Evolutionary conservation across 1,140 invertebrate species (phyloP).

Genomic region (Megathymus violae): DNA sequence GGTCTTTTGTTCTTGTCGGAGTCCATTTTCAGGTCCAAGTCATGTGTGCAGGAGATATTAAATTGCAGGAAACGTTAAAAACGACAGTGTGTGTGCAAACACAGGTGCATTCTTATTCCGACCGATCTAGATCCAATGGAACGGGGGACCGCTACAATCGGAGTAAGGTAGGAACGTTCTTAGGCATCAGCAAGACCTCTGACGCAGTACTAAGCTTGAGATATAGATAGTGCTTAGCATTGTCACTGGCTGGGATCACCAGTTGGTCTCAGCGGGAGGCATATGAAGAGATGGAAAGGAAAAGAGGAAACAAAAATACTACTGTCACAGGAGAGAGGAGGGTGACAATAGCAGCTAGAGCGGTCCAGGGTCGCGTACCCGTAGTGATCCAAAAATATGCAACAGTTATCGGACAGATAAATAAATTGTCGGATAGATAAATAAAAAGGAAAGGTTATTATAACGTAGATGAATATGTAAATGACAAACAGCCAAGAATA

Average conservation of each 20-base stretch:
- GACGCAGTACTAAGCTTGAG: too few relatives aligned
- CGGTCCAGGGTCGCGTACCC: conserved; percentile 23
- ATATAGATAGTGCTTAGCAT: too few relatives aligned
- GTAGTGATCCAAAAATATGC: conserved; percentile 17
- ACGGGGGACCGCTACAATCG: conserved; percentile 15
- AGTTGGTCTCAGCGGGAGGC: too few relatives aligned
- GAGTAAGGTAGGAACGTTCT: neutral
- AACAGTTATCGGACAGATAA: conserved; percentile 9
- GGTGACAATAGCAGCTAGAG: conserved; percentile 20
- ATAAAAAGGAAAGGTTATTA: too few relatives aligned
- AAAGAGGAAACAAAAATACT: conserved; percentile 3
- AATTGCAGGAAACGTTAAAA: conserved; percentile 1
- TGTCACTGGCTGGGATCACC: too few relatives aligned
- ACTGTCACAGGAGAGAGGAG: neutral
- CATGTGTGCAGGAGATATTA: conserved; percentile 13
- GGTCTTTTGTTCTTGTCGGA: conserved; percentile 10
- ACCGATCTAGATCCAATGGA: neutral
- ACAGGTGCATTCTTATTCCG: conserved; percentile 7
- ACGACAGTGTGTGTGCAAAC: conserved; percentile 12
- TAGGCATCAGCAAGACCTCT: conserved; percentile 3
- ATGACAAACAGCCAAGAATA: too few relatives aligned
- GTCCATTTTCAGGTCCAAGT: conserved; percentile 3
- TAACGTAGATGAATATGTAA: too few relatives aligned
- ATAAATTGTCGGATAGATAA: too few relatives aligned
- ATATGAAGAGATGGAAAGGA: too few relatives aligned